phyloP scores from a whole-genome alignment of 2,113 vertebrate genomes.

The Anseranas semipalmata region DNA sequence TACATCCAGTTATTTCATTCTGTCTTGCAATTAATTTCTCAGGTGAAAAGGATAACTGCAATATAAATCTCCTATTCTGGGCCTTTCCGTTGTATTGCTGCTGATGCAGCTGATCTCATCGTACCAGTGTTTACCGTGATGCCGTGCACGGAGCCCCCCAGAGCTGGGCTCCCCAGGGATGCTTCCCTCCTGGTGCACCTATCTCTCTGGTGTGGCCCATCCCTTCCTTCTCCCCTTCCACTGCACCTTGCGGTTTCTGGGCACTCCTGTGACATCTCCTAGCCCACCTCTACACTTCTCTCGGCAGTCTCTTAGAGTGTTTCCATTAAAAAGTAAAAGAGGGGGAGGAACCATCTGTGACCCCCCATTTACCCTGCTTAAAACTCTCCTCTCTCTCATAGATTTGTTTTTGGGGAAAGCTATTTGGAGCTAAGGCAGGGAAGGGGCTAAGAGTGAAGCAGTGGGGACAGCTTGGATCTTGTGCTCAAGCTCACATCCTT shows the following conservation, averaged over 20 bases:
- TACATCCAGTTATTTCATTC: background rate
- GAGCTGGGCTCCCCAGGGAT: background rate
- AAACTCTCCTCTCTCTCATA: background rate
- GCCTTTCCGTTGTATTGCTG: background rate
- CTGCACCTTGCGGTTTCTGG: background rate
- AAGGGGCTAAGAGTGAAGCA: background rate
- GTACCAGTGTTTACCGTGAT: background rate
- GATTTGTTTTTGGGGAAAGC: background rate
- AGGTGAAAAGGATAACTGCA: background rate
- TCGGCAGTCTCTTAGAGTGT: background rate
- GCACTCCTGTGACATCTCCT: background rate
- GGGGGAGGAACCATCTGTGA: background rate
- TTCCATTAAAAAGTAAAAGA: background rate
- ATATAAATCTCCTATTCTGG: background rate
- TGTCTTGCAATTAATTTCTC: slow-evolving; percentile 20
- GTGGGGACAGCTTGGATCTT: background rate
- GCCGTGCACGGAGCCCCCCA: rapidly evolving
- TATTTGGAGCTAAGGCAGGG: background rate
- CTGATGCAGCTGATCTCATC: background rate
- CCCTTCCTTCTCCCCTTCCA: background rate
- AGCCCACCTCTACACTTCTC: background rate
- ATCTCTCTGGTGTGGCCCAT: background rate
- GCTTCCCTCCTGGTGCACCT: background rate
- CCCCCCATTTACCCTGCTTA: background rate
- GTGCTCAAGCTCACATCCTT: background rate